Conservation (phyloP, 2,797 vertebrate species). For the Rhinophrynus dorsalis region DNA sequence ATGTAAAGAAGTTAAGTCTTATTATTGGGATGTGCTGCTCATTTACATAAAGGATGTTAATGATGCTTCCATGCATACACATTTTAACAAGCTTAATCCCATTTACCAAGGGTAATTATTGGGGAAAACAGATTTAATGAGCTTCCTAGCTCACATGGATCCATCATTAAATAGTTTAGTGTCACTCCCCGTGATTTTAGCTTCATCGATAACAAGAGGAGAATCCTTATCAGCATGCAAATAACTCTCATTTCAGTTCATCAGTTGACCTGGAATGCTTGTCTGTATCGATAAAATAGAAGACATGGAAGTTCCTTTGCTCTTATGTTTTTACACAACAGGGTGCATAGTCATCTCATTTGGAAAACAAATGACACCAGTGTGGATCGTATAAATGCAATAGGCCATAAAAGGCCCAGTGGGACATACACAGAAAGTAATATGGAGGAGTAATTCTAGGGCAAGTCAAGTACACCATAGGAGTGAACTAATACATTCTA, state of each 20-base stretch:
- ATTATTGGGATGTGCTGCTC: background rate
- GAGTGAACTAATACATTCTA: too few relatives aligned
- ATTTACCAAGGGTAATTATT: constrained; percentile 47
- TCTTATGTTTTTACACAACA: constrained; percentile 7
- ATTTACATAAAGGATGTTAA: constrained; percentile 44
- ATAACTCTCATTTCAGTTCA: constrained; percentile 32
- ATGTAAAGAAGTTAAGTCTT: constrained; percentile 4
- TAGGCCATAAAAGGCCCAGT: too few relatives aligned
- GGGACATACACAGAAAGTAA: too few relatives aligned
- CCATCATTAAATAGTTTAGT: constrained; percentile 45
- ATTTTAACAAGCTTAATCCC: constrained; percentile 49
- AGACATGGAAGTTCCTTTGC: background rate
- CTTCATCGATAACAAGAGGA: constrained; percentile 24
- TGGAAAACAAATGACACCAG: constrained; percentile 1
- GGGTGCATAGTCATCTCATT: constrained; percentile 8
- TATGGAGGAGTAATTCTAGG: too few relatives aligned
- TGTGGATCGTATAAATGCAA: background rate
- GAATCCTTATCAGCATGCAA: constrained; percentile 30
- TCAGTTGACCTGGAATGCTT: constrained; percentile 23
- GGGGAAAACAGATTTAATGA: constrained; percentile 37
- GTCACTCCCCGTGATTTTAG: constrained; percentile 41
- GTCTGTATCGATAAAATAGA: background rate
- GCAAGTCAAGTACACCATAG: too few relatives aligned
- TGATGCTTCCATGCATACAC: constrained; percentile 24
- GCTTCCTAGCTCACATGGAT: constrained; percentile 31